phyloP scores from a whole-genome alignment of 2,888 invertebrate genomes.

The Beris chalybata region DNA sequence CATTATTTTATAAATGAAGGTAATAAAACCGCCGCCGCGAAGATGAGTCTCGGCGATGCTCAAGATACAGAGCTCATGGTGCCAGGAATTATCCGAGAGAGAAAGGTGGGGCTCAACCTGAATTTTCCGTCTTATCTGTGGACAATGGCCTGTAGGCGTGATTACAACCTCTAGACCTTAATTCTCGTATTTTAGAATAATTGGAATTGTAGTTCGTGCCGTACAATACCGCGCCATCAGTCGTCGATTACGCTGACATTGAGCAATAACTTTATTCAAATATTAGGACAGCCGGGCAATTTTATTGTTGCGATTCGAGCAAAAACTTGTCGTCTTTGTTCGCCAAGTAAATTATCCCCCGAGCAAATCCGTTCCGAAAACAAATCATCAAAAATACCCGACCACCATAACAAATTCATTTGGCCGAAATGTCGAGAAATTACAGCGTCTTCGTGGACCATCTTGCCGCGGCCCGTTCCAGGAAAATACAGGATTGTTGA shows the following conservation, averaged over 20 bases:
- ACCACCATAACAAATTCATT: slow-evolving; percentile 22
- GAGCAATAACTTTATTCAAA: background rate
- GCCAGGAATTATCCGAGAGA: slow-evolving; percentile 18
- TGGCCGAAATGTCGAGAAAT: slow-evolving; percentile 19
- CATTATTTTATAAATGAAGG: slow-evolving; percentile 2
- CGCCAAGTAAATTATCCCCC: slow-evolving; percentile 18
- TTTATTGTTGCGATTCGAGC: slow-evolving; percentile 16
- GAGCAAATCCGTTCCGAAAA: slow-evolving; percentile 15
- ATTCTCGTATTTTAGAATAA: slow-evolving; percentile 24
- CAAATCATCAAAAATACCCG: background rate
- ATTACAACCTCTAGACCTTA: slow-evolving; percentile 29
- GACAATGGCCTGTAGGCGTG: slow-evolving; percentile 29
- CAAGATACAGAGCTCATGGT: background rate
- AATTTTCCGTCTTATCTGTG: slow-evolving; percentile 4
- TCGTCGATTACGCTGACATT: slow-evolving; percentile 21
- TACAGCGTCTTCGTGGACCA: background rate
- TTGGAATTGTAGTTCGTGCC: slow-evolving; percentile 17
- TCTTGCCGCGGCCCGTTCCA: background rate
- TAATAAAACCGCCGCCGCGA: background rate
- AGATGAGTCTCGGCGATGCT: background rate
- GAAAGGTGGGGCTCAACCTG: slow-evolving; percentile 12
- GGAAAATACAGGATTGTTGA: slow-evolving; percentile 24
- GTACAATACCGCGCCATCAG: slow-evolving; percentile 15
- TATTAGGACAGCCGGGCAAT: slow-evolving; percentile 4
- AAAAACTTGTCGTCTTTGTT: slow-evolving; percentile 14